Conservation (phyloP, 2,888 invertebrate species). For the Caenorhabditis angaria region DNA sequence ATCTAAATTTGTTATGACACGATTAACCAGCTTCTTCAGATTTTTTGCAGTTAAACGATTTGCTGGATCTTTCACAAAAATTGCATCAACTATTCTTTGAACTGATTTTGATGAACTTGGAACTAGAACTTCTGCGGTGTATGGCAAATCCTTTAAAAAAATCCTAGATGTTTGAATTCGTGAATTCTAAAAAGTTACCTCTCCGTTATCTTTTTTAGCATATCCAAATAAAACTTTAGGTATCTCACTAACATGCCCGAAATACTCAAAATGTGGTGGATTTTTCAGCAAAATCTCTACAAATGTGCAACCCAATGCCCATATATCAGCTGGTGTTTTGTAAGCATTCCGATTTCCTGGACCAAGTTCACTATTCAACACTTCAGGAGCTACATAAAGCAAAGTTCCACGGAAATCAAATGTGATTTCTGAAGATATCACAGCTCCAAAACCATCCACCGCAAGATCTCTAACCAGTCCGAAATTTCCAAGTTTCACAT, state of each 20-base stretch:
- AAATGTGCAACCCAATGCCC: constrained; percentile 61
- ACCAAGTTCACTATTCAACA: constrained; percentile 49
- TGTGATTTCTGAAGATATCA: constrained; percentile 56
- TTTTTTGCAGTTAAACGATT: constrained; percentile 40
- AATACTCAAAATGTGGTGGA: constrained; percentile 62
- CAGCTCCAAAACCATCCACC: constrained; percentile 58
- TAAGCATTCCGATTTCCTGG: constrained; percentile 58
- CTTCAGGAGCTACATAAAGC: constrained; percentile 60
- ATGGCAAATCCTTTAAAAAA: constrained; percentile 49
- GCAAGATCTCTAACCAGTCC: constrained; percentile 60
- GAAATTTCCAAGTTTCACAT: constrained; percentile 60
- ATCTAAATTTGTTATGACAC: constrained; percentile 9
- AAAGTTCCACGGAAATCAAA: constrained; percentile 56
- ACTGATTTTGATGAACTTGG: constrained; percentile 51
- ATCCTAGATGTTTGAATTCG: not conserved
- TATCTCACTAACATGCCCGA: constrained; percentile 49
- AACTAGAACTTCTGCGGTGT: constrained; percentile 49
- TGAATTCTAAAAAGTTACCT: constrained; percentile 12
- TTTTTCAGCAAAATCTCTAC: constrained; percentile 55
- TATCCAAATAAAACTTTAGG: constrained; percentile 49
- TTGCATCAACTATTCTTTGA: constrained; percentile 49
- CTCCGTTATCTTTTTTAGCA: constrained; percentile 38
- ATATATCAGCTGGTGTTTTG: constrained; percentile 55
- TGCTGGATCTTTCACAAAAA: constrained; percentile 48
- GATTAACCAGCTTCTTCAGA: constrained; percentile 14